phyloP scores from a whole-genome alignment of 2,797 vertebrate genomes.

The Podarcis siculus region DNA sequence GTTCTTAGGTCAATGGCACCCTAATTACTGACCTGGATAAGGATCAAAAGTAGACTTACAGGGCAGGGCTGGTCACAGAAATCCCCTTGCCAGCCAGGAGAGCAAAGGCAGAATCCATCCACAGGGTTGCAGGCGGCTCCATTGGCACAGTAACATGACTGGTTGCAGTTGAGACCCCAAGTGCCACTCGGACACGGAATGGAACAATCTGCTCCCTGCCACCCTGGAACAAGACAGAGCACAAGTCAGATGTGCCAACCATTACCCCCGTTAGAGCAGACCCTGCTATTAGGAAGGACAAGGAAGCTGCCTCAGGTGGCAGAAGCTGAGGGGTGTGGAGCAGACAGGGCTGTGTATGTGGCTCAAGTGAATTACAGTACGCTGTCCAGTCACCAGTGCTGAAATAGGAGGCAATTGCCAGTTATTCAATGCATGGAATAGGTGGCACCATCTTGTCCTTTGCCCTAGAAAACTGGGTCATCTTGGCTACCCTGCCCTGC shows the following conservation, averaged over 20 bases:
- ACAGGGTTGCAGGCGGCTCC: conserved; percentile 89
- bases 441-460: not conserved
- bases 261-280: no score
- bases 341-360: no score
- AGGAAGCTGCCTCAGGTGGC: no score
- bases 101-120: conserved; percentile 90
- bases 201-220: conserved; percentile 94
- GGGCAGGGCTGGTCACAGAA: conserved; percentile 89
- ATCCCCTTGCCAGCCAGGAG: conserved; percentile 91
- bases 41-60: conserved; percentile 78
- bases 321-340: no score
- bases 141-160: conserved; percentile 88
- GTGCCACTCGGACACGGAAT: conserved; percentile 90
- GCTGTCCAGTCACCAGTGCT: no score
- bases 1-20: no score
- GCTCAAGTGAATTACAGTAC: no score
- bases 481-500: not conserved
- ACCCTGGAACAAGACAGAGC: conserved; percentile 78
- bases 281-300: no score
- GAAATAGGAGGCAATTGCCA: no score
- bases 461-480: not conserved
- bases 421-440: no score
- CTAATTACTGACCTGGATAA: not conserved
- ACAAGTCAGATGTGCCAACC: not conserved
- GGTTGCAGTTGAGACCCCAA: conserved; percentile 93